These are phyloP conservation scores for Rotaria sp. DNA, from an alignment of 2,888 invertebrate species.

Conservation along the genomic window DNA sequence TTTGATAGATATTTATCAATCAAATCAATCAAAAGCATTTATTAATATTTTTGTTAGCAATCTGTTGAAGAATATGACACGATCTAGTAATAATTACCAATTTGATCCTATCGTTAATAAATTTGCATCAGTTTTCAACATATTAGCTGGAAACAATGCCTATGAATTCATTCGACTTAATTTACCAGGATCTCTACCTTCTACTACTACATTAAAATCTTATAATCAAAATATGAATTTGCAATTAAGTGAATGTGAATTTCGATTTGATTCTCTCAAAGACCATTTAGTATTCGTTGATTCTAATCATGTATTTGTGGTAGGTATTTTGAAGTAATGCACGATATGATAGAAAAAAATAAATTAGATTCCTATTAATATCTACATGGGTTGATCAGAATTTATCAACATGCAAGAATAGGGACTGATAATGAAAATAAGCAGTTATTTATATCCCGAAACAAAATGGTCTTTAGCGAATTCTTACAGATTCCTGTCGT, in stretches of 20 bases:
- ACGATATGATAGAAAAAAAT: too few relatives aligned
- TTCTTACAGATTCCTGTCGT: too few relatives aligned
- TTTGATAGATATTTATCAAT: not conserved
- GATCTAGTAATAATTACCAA: not conserved
- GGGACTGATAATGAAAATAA: too few relatives aligned
- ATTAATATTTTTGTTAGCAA: not conserved
- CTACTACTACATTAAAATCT: not conserved
- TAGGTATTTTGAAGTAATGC: not conserved
- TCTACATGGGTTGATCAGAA: not conserved
- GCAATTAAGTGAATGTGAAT: not conserved
- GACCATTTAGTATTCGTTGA: not conserved
- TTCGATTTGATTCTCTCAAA: constrained; percentile 10
- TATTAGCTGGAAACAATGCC: not conserved
- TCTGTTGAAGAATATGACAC: not conserved
- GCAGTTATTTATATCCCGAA: too few relatives aligned
- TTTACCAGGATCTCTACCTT: not conserved
- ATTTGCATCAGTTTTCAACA: not conserved
- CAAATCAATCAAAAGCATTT: not conserved
- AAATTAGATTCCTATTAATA: too few relatives aligned
- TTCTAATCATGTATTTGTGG: not conserved
- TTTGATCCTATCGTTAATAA: not conserved
- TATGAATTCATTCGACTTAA: not conserved
- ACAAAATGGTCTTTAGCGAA: too few relatives aligned
- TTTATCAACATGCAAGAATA: not conserved
- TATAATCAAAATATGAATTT: not conserved